Evolutionary conservation across 2,797 vertebrate genomes (phyloP).

Genomic region (Odontamblyopus lacepedii): DNA sequence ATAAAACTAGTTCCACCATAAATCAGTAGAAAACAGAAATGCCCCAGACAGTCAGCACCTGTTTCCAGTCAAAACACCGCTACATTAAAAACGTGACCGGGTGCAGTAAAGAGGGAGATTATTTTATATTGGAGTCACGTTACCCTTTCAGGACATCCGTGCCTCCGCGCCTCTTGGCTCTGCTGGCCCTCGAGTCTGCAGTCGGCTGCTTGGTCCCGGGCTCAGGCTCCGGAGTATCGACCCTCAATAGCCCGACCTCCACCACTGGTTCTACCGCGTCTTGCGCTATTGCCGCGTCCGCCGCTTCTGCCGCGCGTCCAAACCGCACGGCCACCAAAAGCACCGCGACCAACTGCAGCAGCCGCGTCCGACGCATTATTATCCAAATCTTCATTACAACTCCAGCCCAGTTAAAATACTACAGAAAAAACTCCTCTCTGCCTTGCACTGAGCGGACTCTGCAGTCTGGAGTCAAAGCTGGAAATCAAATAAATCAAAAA

Average conservation of each 20-base stretch:
- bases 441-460: conserved; percentile 38
- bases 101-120: neutral
- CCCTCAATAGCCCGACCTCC: conserved; percentile 8
- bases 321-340: conserved; percentile 80
- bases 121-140: conserved; percentile 31
- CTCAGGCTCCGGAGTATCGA: conserved; percentile 69
- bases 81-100: neutral
- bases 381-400: conserved; percentile 40
- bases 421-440: conserved; percentile 20
- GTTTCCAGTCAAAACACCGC: conserved; percentile 17
- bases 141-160: conserved; percentile 95
- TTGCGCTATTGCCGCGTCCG: conserved; percentile 30
- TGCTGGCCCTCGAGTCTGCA: conserved; percentile 81
- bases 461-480: conserved; percentile 67
- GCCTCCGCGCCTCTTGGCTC: conserved; percentile 90
- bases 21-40: neutral
- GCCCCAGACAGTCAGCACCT: conserved; percentile 40
- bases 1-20: neutral
- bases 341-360: conserved; percentile 84
- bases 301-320: conserved; percentile 65
- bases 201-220: conserved; percentile 65
- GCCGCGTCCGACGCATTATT: conserved; percentile 70
- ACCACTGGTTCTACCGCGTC: neutral
- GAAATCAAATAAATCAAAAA: conserved; percentile 5
- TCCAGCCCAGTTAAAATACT: conserved; percentile 42